Evolutionary conservation across 1,140 invertebrate species (phyloP), one percentile per base, ranked within the genome.

Genomic region (Medauroidea extradentata): DNA sequence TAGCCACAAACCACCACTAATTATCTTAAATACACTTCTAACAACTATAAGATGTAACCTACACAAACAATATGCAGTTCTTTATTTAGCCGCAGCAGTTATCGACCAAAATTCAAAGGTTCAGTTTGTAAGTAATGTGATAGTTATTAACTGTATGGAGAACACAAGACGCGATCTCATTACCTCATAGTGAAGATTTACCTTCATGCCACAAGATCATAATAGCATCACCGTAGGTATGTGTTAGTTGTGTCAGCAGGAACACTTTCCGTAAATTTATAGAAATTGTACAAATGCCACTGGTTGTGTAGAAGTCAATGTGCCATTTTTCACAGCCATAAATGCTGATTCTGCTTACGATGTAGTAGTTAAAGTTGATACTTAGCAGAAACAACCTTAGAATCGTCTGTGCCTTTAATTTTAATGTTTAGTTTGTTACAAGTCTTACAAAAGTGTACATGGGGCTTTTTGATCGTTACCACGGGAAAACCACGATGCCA

Each of bases 191-290:
- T 34, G 29, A 34, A 34, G 29, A 34, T 34, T 34, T 11, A 4
- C 11, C 29, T 34, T 34, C 29, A 34, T 34, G 11, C 29, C 29
- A 11, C 29, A 34, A 34, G 29, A 4, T 7, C 29, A 34, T 34
- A 34, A 34, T 11, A 7, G 9, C n/a, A n/a, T 41, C 19, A 14
- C 23, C 27, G 11, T 65, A 13, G 42, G 25, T 52, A 39, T 68
- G 67, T 9, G 59, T 68, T 27, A 65, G 56, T 42, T 52, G 59
- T 27, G 62, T 60, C 3, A 68, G 13, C 43, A 53, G 52, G 8
- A 67, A 51, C 7, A 68, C 65, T 53, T n/a, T 49, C 63, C 58
- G 53, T 16, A 66, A 59, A 63, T 66, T 61, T 18, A 65, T 56
- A 16, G 54, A 43, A 27, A 59, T 23, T 3, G 43, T 55, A 53